A percentile compares a stretch with the other conserved stretches of the same genome.
Evolutionary conservation across 2,113 vertebrate species (phyloP).

Genomic region (Passer montanus): DNA sequence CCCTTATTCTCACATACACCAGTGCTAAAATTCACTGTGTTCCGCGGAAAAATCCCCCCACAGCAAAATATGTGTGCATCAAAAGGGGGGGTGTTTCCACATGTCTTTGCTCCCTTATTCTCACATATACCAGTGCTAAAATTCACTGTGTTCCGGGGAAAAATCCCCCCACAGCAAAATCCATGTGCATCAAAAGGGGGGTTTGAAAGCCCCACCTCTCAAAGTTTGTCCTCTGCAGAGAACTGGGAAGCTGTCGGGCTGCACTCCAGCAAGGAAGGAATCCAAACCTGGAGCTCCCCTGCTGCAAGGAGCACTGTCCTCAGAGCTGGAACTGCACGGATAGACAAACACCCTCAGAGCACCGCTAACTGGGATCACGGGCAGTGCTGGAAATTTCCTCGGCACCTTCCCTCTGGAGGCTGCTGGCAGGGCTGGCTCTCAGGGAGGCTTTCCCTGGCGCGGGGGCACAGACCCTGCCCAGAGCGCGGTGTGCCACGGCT

Average conservation of each 20-base stretch:
- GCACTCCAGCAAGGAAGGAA: not conserved
- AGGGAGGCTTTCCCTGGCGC: fast-evolving
- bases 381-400: not conserved
- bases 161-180: not conserved
- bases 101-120: not conserved
- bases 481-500: not conserved
- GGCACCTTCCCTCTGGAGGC: not conserved
- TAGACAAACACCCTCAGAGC: not conserved
- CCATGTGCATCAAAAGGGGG: fast-evolving
- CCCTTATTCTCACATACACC: too few species aligned
- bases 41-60: too few species aligned
- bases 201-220: not conserved
- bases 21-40: too few species aligned
- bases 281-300: not conserved
- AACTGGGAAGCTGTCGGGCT: not conserved
- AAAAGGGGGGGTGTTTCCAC: too few species aligned
- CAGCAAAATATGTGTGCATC: too few species aligned
- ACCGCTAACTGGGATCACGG: fast-evolving
- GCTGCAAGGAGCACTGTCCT: not conserved
- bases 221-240: not conserved
- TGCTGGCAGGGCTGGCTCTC: fast-evolving
- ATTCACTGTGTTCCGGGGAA: not conserved
- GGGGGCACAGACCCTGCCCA: not conserved
- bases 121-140: fast-evolving
- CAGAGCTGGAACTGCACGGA: not conserved